Conservation (phyloP, 2,888 invertebrate genomes). For the Ectemnius cavifrons region DNA sequence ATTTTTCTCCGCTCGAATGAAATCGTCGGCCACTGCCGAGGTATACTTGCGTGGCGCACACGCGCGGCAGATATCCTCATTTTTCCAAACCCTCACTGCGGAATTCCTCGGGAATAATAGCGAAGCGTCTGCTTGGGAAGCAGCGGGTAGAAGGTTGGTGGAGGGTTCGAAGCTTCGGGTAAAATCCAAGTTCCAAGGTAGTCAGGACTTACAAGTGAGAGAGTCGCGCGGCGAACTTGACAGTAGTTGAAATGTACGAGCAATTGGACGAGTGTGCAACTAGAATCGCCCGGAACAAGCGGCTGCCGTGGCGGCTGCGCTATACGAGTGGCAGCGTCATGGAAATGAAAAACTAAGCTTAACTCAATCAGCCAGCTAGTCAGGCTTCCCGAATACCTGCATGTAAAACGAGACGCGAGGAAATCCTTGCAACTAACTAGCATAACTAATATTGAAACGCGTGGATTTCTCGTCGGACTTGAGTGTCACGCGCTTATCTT, state of each 20-base stretch:
- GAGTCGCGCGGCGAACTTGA: not conserved
- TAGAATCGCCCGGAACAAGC: not conserved
- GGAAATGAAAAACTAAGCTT: no score
- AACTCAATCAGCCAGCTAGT: no score
- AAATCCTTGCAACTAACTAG: no score
- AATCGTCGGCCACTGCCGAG: constrained; percentile 1
- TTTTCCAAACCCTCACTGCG: constrained; percentile 3
- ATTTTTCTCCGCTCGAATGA: constrained; percentile 11
- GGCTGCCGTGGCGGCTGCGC: no score
- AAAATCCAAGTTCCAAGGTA: not conserved
- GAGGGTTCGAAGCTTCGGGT: not conserved
- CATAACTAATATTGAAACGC: no score
- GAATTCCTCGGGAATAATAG: constrained; percentile 7
- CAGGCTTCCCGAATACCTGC: no score
- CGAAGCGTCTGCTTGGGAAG: not conserved
- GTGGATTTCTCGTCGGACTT: no score
- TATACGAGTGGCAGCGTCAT: no score
- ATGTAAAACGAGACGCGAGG: no score
- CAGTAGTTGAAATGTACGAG: constrained; percentile 5
- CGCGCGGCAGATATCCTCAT: not conserved
- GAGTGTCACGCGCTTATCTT: no score
- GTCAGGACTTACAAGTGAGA: no score
- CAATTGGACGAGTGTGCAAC: not conserved
- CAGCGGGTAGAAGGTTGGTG: not conserved
- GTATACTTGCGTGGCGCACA: no score